Conservation (phyloP, 1,140 invertebrate species). For the Cydia amplana region DNA sequence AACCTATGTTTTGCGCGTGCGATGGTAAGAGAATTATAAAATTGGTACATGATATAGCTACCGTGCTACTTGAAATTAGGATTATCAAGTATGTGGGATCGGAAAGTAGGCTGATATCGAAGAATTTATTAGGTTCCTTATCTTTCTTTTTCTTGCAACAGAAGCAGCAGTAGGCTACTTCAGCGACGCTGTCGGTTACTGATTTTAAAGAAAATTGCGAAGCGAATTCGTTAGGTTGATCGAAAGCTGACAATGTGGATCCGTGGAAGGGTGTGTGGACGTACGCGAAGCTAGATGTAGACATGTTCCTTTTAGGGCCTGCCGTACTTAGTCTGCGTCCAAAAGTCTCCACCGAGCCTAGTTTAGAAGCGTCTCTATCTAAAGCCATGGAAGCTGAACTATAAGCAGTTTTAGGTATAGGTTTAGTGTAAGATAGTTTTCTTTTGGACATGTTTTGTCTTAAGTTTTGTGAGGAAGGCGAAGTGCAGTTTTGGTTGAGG, state of each 20-base stretch:
- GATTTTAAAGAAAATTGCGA: slow-evolving; percentile 88
- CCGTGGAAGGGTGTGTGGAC: slow-evolving; percentile 91
- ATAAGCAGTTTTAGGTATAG: slow-evolving; percentile 55
- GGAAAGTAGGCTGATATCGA: slow-evolving; percentile 85
- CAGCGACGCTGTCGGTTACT: slow-evolving; percentile 79
- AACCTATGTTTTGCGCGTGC: slow-evolving; percentile 85
- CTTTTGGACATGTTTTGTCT: slow-evolving; percentile 59
- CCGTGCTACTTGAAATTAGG: slow-evolving; percentile 89
- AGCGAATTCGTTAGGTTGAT: slow-evolving; percentile 84
- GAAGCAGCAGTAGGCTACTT: slow-evolving; percentile 72
- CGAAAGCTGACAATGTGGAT: slow-evolving; percentile 86
- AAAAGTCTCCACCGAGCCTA: slow-evolving; percentile 62
- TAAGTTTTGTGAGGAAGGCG: slow-evolving; percentile 47
- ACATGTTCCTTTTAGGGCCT: slow-evolving; percentile 83
- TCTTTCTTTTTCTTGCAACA: slow-evolving; percentile 68
- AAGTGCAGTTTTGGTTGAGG: slow-evolving; percentile 49
- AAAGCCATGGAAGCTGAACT: slow-evolving; percentile 61
- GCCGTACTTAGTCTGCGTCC: slow-evolving; percentile 55
- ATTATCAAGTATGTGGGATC: slow-evolving; percentile 91
- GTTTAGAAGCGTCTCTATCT: slow-evolving; percentile 50
- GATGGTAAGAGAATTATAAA: slow-evolving; percentile 89
- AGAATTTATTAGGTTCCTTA: slow-evolving; percentile 82
- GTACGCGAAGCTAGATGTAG: slow-evolving; percentile 89
- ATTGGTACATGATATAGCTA: slow-evolving; percentile 92
- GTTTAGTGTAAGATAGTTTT: slow-evolving; percentile 61